phyloP scores from a whole-genome alignment of 2,797 vertebrate species.

The Synaphobranchus kaupii region DNA sequence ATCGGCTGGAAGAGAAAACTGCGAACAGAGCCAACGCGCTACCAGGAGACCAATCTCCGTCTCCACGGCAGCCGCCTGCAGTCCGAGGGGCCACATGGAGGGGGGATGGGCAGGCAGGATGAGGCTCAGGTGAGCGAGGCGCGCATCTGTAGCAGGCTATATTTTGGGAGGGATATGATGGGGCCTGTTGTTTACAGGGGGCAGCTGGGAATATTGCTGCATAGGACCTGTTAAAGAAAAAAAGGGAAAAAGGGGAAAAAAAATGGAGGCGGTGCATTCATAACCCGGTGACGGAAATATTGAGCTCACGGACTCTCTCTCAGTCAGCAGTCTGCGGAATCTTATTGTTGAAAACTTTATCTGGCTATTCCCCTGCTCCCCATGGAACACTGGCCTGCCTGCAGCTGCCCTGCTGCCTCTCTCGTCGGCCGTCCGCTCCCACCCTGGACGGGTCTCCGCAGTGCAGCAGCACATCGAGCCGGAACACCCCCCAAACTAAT shows the following conservation, averaged over 20 bases:
- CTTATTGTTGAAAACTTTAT: slow-evolving; percentile 85
- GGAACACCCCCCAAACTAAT: not conserved
- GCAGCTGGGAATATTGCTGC: slow-evolving; percentile 89
- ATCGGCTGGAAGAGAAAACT: slow-evolving; percentile 81
- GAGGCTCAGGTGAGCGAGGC: slow-evolving; percentile 90
- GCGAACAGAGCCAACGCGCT: slow-evolving; percentile 73
- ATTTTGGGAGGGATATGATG: slow-evolving; percentile 65
- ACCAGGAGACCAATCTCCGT: slow-evolving; percentile 81
- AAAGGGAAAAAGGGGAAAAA: slow-evolving; percentile 78
- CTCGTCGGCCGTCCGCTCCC: slow-evolving; percentile 62
- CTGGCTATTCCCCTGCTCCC: slow-evolving; percentile 75
- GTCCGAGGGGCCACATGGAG: slow-evolving; percentile 75
- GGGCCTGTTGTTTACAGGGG: slow-evolving; percentile 87
- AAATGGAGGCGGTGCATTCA: slow-evolving; percentile 52
- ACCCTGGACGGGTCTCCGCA: slow-evolving; percentile 16
- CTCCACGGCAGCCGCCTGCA: slow-evolving; percentile 81
- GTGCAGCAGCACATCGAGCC: not conserved
- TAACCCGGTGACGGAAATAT: slow-evolving; percentile 77
- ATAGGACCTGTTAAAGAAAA: slow-evolving; percentile 82
- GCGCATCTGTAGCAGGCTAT: slow-evolving; percentile 86
- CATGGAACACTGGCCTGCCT: slow-evolving; percentile 74
- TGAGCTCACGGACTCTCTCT: slow-evolving; percentile 67
- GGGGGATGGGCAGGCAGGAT: slow-evolving; percentile 59
- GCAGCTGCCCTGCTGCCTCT: slow-evolving; percentile 77
- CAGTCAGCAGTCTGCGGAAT: slow-evolving; percentile 80